Evolutionary conservation across 2,797 vertebrate species (phyloP).

Genomic region (Sebastes baramenuke): DNA sequence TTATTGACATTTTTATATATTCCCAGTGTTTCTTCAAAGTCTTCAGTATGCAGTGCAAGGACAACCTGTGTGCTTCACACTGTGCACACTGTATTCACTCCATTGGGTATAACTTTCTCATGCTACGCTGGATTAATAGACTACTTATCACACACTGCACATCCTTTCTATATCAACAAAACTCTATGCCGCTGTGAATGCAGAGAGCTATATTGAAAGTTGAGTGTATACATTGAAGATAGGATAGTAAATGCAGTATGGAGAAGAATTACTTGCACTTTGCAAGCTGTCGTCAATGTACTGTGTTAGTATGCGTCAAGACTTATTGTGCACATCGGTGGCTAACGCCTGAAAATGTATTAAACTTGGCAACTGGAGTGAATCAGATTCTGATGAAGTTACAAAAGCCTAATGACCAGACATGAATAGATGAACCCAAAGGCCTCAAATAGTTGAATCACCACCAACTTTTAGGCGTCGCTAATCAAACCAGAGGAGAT

Average conservation of each 20-base stretch:
- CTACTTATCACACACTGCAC: neutral
- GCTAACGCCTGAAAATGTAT: neutral
- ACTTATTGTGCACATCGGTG: neutral
- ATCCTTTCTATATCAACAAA: neutral
- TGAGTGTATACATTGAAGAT: neutral
- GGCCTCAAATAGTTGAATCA: slow-evolving; percentile 21
- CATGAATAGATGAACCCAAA: slow-evolving; percentile 6
- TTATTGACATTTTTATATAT: neutral
- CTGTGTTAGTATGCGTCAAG: neutral
- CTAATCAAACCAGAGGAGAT: slow-evolving; percentile 44
- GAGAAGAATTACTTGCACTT: neutral
- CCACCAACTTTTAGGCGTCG: slow-evolving; percentile 1
- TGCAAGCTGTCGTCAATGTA: neutral
- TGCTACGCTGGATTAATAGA: neutral
- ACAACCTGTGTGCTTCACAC: neutral
- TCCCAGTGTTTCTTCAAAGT: neutral
- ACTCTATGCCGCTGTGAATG: neutral
- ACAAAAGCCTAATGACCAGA: neutral
- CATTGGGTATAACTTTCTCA: neutral
- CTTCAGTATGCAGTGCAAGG: neutral
- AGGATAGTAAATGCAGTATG: neutral
- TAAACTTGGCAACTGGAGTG: neutral
- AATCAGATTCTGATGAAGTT: slow-evolving; percentile 9
- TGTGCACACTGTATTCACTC: neutral
- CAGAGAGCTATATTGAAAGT: slow-evolving; percentile 2